A percentile compares a stretch with the other conserved stretches of the same genome.
Conservation (phyloP, 2,888 invertebrate species). For the Lepetodrilus schrolli region DNA sequence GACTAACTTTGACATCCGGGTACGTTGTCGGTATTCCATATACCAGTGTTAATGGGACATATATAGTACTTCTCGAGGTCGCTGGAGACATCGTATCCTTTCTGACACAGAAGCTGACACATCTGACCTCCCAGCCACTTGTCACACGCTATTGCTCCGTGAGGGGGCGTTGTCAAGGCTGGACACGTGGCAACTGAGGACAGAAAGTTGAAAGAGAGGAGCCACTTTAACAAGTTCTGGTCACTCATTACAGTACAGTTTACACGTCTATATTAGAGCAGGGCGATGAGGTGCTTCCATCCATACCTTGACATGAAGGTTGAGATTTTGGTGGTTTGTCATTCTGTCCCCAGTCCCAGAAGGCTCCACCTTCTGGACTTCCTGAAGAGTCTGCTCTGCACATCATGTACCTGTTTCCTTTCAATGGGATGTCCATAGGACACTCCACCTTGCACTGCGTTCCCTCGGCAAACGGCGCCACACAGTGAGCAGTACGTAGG, state of each 20-base stretch:
- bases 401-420: background rate
- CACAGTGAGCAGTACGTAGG: background rate
- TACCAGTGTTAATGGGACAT: constrained; percentile 37
- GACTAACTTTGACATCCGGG: constrained; percentile 37
- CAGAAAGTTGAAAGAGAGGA: background rate
- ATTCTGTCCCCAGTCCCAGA: constrained; percentile 23
- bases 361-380: background rate
- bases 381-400: background rate
- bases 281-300: too few species aligned
- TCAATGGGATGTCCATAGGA: background rate
- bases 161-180: constrained; percentile 25
- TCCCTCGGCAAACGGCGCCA: background rate
- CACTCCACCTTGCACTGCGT: background rate
- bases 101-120: constrained; percentile 41
- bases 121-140: constrained; percentile 40
- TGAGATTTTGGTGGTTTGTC: background rate
- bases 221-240: too few species aligned
- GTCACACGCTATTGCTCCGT: constrained; percentile 41
- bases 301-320: constrained; percentile 6
- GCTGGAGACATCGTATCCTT: constrained; percentile 39
- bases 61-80: constrained; percentile 36
- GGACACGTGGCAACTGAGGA: background rate
- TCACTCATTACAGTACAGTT: too few species aligned
- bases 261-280: too few species aligned
- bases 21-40: constrained; percentile 40